phyloP scores from a whole-genome alignment of 1,140 invertebrate genomes.

The Aradophagus sp. region DNA sequence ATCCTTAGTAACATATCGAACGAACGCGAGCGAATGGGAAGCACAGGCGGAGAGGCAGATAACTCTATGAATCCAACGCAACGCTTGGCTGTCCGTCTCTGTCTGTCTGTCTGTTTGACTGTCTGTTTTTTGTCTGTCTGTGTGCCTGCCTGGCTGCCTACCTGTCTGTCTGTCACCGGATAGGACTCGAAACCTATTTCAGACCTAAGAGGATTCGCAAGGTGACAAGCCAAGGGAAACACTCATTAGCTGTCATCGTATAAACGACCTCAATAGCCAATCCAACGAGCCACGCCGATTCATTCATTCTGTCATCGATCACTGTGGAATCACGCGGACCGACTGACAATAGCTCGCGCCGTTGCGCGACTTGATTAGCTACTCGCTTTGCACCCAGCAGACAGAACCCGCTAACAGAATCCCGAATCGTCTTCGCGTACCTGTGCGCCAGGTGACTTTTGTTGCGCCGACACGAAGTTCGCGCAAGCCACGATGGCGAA shows the following conservation, averaged over 20 bases:
- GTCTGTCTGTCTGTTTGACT: conserved; percentile 40
- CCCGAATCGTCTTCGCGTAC: conserved; percentile 20
- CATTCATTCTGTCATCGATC: conserved; percentile 43
- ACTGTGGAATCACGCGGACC: conserved; percentile 11
- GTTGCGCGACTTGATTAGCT: too few relatives aligned
- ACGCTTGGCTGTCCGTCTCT: conserved; percentile 47
- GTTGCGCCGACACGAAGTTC: not conserved
- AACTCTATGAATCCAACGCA: conserved; percentile 46
- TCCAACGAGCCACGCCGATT: conserved; percentile 46
- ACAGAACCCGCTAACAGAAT: too few relatives aligned
- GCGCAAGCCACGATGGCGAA: conserved; percentile 2
- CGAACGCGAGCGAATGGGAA: conserved; percentile 57
- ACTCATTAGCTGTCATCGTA: conserved; percentile 45
- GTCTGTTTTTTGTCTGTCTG: conserved; percentile 50
- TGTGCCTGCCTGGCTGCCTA: conserved; percentile 48
- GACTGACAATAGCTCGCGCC: conserved; percentile 42
- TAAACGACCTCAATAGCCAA: conserved; percentile 38
- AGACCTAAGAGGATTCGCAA: conserved; percentile 38
- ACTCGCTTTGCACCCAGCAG: conserved; percentile 19
- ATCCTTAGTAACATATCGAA: conserved; percentile 66
- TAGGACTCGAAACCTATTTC: conserved; percentile 41
- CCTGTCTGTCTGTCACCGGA: conserved; percentile 51
- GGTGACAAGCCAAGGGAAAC: conserved; percentile 48
- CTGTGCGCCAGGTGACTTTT: conserved; percentile 16
- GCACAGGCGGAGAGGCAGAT: conserved; percentile 50